These are phyloP conservation scores for Microchirus variegatus DNA, from an alignment of 2,797 vertebrate genomes.

Conservation along the genomic window DNA sequence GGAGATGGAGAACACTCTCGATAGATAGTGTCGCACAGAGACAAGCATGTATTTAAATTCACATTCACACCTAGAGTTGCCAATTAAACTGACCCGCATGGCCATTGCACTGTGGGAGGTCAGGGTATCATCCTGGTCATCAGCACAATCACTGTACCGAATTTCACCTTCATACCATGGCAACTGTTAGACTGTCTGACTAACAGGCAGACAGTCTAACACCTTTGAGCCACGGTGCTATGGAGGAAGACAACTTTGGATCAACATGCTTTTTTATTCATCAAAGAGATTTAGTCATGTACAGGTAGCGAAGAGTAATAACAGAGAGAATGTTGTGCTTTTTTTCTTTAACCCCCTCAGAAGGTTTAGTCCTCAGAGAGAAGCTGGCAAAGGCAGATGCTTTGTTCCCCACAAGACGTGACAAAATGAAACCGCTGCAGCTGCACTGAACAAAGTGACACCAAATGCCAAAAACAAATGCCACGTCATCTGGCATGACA, in stretches of 20 bases:
- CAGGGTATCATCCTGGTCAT: neutral
- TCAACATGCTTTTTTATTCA: slow-evolving; percentile 2
- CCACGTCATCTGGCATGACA: slow-evolving; percentile 11
- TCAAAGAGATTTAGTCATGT: neutral
- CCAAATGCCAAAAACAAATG: slow-evolving; percentile 13
- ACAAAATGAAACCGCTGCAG: slow-evolving; percentile 35
- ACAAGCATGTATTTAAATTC: neutral
- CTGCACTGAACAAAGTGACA: slow-evolving; percentile 24
- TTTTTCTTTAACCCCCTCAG: slow-evolving; percentile 30
- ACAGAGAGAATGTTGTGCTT: slow-evolving; percentile 13
- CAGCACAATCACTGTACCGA: neutral
- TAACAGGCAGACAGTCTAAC: neutral
- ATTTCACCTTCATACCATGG: neutral
- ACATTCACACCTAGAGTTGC: neutral
- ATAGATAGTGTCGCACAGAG: too few species aligned
- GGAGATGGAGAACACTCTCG: too few species aligned
- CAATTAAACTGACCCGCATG: neutral
- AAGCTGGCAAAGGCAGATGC: slow-evolving; percentile 35
- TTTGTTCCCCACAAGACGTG: slow-evolving; percentile 47
- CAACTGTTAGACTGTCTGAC: neutral
- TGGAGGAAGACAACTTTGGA: slow-evolving; percentile 1
- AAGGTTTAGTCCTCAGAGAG: slow-evolving; percentile 47
- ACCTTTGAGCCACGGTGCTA: neutral
- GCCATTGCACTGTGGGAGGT: neutral
- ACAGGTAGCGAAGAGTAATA: slow-evolving; percentile 4